Evolutionary conservation across 2,113 vertebrate species (phyloP).

Genomic region (Pseudorasbora parva): DNA sequence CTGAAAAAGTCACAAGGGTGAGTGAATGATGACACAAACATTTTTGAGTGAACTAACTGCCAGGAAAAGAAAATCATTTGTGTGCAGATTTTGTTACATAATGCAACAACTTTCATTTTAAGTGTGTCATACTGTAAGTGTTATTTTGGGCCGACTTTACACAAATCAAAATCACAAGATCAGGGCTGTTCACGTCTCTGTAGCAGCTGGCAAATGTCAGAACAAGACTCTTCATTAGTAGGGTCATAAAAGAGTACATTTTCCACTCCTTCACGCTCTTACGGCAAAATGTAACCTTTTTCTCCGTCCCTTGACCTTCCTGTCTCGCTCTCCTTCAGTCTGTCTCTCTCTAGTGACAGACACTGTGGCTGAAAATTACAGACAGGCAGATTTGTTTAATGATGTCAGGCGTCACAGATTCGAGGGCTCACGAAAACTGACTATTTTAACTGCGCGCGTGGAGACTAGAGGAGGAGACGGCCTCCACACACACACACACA

Average conservation of each 20-base stretch:
- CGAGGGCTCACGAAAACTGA: constrained; percentile 53
- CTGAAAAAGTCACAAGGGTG: neutral
- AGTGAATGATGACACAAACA: neutral
- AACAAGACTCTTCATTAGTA: constrained; percentile 51
- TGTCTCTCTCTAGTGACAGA: constrained; percentile 54
- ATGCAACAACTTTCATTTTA: neutral
- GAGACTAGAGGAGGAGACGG: constrained; percentile 53
- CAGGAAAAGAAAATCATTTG: neutral
- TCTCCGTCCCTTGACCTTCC: constrained; percentile 33
- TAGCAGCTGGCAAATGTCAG: constrained; percentile 37
- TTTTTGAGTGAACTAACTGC: neutral
- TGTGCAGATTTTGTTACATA: neutral
- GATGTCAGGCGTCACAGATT: constrained; percentile 63
- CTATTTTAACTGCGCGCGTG: constrained; percentile 52
- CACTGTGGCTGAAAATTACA: constrained; percentile 62
- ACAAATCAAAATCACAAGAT: neutral
- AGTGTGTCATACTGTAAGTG: neutral
- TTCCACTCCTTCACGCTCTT: constrained; percentile 48
- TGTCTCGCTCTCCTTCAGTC: constrained; percentile 38
- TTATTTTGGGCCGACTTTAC: neutral
- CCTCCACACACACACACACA: constrained; percentile 46
- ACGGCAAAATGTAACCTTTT: constrained; percentile 27
- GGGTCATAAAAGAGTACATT: constrained; percentile 51
- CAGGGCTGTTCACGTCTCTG: neutral
- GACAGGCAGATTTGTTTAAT: constrained; percentile 62